These are phyloP conservation scores for Mustela nigripes DNA, from an alignment of 2,113 vertebrate genomes.

Conservation along the genomic window DNA sequence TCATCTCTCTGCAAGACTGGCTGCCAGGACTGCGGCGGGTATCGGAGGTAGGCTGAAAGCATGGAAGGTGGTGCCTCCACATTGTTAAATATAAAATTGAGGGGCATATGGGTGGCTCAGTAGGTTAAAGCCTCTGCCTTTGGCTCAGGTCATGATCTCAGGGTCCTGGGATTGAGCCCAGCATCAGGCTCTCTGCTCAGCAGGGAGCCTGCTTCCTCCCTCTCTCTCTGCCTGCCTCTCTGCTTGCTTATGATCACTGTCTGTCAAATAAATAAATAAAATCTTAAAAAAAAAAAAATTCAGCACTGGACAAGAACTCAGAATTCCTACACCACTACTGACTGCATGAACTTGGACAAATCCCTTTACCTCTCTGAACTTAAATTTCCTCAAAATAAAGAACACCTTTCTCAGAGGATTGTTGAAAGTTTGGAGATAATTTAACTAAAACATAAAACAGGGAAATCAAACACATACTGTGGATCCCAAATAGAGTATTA, in stretches of 20 bases:
- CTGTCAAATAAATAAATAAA: too few relatives aligned
- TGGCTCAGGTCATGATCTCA: too few relatives aligned
- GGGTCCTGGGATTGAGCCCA: too few relatives aligned
- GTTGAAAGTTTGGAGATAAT: slow-evolving; percentile 28
- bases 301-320: background rate
- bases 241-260: too few relatives aligned
- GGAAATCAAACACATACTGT: background rate
- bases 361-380: background rate
- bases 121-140: too few relatives aligned
- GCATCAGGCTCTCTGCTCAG: too few relatives aligned
- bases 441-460: background rate
- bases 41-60: background rate
- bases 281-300: background rate
- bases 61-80: background rate
- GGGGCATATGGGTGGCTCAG: too few relatives aligned
- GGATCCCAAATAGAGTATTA: background rate
- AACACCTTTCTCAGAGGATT: background rate
- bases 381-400: background rate
- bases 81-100: background rate
- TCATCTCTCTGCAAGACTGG: too few relatives aligned
- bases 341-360: background rate
- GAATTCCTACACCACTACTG: background rate
- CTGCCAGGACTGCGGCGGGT: background rate
- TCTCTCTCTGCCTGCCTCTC: too few relatives aligned
- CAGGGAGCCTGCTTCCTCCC: too few relatives aligned